A percentile compares a stretch with the other conserved stretches of the same genome.
phyloP scores from a whole-genome alignment of 2,113 vertebrate genomes.

The Cervus canadensis region DNA sequence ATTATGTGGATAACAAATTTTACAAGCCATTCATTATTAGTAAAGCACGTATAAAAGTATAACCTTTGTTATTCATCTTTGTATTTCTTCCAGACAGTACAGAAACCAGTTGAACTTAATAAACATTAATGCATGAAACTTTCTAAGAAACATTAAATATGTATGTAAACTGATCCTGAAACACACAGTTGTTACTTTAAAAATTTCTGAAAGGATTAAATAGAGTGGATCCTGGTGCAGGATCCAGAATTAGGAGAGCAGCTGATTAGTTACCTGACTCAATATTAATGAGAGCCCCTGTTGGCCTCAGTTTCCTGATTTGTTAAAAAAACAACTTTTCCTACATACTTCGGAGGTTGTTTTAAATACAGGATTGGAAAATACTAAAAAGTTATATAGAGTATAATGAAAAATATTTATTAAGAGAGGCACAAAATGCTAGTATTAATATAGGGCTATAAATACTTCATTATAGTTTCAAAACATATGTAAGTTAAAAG shows the following conservation, averaged over 20 bases:
- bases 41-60: background rate
- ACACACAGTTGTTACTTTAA: background rate
- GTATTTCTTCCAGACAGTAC: background rate
- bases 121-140: background rate
- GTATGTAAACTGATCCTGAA: background rate
- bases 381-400: background rate
- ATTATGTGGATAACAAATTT: background rate
- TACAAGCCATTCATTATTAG: background rate
- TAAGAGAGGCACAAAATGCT: conserved; percentile 17
- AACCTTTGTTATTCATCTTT: conserved; percentile 21
- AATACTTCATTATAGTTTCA: conserved; percentile 10
- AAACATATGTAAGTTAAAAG: conserved; percentile 1
- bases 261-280: background rate
- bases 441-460: background rate
- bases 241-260: background rate
- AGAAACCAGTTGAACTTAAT: conserved; percentile 2
- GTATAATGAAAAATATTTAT: conserved; percentile 9
- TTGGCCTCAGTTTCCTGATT: background rate
- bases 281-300: background rate
- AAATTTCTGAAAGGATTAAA: background rate
- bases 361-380: conserved; percentile 25
- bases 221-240: background rate
- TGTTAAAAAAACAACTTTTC: conserved; percentile 13
- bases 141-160: background rate
- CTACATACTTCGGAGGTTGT: background rate